A percentile compares a stretch with the other conserved stretches of the same genome.
phyloP scores from a whole-genome alignment of 2,113 vertebrate genomes.

The Pachyramphus minor region DNA sequence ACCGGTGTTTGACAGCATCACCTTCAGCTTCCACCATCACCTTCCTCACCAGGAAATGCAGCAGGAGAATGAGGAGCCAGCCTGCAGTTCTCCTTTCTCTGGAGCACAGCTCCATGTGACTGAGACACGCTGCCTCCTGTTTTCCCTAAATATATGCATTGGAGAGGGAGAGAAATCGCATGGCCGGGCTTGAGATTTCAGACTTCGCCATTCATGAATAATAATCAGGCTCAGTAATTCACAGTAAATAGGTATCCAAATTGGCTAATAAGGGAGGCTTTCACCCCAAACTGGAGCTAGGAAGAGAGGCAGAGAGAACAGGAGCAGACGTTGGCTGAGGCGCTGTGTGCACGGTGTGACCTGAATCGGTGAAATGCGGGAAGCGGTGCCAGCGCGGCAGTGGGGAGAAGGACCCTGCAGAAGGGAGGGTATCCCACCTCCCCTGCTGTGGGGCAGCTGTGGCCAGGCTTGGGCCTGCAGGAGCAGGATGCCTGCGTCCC shows the following conservation, averaged over 20 bases:
- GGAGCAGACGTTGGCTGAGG: neutral
- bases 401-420: neutral
- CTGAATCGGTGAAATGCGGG: neutral
- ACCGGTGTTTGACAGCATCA: neutral
- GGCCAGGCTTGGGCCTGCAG: neutral
- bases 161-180: conserved; percentile 32
- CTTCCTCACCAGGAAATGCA: neutral
- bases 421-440: neutral
- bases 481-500: accelerated
- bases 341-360: conserved; percentile 30
- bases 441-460: neutral
- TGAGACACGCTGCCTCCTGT: neutral
- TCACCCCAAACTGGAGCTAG: conserved; percentile 73
- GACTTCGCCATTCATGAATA: conserved; percentile 72
- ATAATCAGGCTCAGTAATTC: conserved; percentile 77
- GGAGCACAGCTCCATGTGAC: neutral
- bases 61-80: neutral
- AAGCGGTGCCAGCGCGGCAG: neutral
- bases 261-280: conserved; percentile 76
- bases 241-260: conserved; percentile 75
- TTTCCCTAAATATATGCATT: conserved; percentile 23
- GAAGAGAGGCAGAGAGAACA: conserved; percentile 29
- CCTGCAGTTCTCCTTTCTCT: neutral
- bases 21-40: neutral
- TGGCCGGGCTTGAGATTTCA: conserved; percentile 61